phyloP scores from a whole-genome alignment of 1,140 invertebrate genomes.

The Bombus difficillimus region DNA sequence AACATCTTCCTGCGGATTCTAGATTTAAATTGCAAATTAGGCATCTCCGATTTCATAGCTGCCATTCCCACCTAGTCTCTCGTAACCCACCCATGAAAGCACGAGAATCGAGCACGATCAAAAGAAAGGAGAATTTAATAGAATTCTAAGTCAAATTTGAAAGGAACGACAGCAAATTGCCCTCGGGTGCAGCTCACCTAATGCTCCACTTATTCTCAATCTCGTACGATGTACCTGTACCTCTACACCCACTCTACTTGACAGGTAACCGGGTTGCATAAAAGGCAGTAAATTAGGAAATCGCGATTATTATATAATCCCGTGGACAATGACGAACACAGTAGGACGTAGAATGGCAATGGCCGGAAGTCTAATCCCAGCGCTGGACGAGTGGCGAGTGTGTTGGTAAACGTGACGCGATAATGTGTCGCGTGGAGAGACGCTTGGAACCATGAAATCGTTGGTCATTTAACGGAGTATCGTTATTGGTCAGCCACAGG shows the following conservation, averaged over 20 bases:
- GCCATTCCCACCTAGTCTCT: neutral
- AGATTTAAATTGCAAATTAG: too few species aligned
- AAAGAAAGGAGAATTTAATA: neutral
- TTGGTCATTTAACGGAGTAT: slow-evolving; percentile 59
- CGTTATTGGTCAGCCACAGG: slow-evolving; percentile 57
- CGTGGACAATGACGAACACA: neutral
- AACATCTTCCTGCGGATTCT: too few species aligned
- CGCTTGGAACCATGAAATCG: slow-evolving; percentile 19
- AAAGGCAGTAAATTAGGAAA: slow-evolving; percentile 15
- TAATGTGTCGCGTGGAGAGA: slow-evolving; percentile 17
- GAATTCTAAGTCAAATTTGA: neutral
- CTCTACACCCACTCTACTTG: neutral
- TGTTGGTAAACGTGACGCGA: neutral
- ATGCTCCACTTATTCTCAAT: neutral
- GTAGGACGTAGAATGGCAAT: neutral
- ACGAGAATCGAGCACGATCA: neutral
- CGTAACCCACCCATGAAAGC: neutral
- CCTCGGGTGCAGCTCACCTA: neutral
- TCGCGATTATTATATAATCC: slow-evolving; percentile 31
- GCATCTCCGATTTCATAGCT: neutral
- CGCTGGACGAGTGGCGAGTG: neutral
- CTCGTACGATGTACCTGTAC: neutral
- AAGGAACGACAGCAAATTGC: neutral
- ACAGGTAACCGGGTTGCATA: neutral
- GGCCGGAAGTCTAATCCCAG: slow-evolving; percentile 52